Conservation (phyloP, 2,888 invertebrate species). For the Drosophila buzzatii region DNA sequence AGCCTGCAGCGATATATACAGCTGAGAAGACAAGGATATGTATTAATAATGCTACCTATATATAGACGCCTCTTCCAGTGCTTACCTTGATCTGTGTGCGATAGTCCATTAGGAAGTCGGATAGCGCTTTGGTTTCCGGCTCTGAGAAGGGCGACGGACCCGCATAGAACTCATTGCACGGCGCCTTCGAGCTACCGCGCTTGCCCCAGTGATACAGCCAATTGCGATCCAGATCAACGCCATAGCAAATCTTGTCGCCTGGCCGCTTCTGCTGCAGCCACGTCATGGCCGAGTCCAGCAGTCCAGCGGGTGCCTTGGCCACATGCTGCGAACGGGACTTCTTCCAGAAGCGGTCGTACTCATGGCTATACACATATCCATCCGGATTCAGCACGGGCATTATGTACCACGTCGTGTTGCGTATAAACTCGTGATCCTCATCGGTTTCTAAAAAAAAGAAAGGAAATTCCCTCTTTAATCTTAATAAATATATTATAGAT, state of each 20-base stretch:
- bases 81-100: conserved; percentile 88
- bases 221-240: conserved; percentile 92
- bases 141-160: conserved; percentile 92
- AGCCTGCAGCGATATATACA: conserved; percentile 88
- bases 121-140: conserved; percentile 90
- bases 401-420: conserved; percentile 88
- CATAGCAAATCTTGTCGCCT: conserved; percentile 87
- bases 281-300: conserved; percentile 83
- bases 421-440: conserved; percentile 75
- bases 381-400: conserved; percentile 92
- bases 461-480: neutral
- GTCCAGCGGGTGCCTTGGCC: conserved; percentile 71
- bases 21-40: conserved; percentile 76
- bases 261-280: conserved; percentile 82
- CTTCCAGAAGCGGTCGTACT: conserved; percentile 91
- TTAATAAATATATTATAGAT: neutral
- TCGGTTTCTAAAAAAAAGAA: conserved; percentile 61
- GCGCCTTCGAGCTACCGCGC: conserved; percentile 90
- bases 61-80: neutral
- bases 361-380: conserved; percentile 91
- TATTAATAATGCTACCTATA: neutral
- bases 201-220: conserved; percentile 91
- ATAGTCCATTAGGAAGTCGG: conserved; percentile 87
- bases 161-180: conserved; percentile 91
- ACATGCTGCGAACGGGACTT: conserved; percentile 89